Percentiles rank a stretch among this genome's conserved stretches.
These are phyloP conservation scores for Melieria omissa DNA, from an alignment of 2,888 invertebrate species.

Conservation along the genomic window DNA sequence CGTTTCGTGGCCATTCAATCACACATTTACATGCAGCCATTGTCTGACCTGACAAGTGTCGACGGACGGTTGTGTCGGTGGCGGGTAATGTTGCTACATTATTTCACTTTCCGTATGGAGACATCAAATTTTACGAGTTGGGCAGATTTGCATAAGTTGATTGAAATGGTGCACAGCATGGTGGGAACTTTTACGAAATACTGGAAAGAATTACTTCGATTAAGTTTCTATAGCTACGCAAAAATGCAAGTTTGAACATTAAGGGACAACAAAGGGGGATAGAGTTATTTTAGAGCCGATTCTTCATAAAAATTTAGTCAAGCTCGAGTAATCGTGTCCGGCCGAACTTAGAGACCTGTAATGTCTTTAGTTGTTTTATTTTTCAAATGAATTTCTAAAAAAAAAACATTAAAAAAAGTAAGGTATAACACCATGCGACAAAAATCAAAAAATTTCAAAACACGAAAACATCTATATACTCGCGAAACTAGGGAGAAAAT, in stretches of 20 bases:
- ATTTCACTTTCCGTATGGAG: constrained; percentile 36
- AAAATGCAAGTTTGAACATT: no score
- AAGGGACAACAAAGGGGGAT: background rate
- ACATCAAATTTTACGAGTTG: constrained; percentile 51
- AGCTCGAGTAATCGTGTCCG: no score
- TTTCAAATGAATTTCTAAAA: no score
- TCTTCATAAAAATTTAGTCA: no score
- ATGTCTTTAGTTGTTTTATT: no score
- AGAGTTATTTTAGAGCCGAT: no score
- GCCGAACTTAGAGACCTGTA: no score
- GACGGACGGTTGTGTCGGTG: constrained; percentile 40
- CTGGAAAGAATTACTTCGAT: background rate
- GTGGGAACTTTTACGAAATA: constrained; percentile 31
- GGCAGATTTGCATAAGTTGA: constrained; percentile 56
- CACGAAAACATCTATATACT: no score
- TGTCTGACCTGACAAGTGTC: constrained; percentile 52
- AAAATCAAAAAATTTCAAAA: no score
- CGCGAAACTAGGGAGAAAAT: no score
- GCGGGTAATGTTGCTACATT: constrained; percentile 35
- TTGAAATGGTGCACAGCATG: constrained; percentile 42
- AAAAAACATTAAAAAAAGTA: no score
- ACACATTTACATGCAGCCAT: constrained; percentile 15
- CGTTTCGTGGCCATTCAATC: constrained; percentile 26
- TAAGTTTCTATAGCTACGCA: background rate
- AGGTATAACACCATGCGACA: no score